These are phyloP conservation scores for Acrocera orbiculus DNA, from an alignment of 2,888 invertebrate species.

Conservation along the genomic window DNA sequence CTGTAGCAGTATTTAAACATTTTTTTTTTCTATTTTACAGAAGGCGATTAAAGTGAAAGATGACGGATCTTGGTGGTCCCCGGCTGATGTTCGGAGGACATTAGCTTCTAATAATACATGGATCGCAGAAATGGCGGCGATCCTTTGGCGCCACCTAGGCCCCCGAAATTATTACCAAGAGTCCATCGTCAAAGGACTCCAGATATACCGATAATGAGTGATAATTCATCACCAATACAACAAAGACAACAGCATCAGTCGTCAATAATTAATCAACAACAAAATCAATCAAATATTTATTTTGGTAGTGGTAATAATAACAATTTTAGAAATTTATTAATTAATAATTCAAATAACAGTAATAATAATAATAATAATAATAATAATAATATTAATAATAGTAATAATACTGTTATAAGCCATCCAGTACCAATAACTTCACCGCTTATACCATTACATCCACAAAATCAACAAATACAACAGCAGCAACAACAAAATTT, in stretches of 20 bases:
- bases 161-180: conserved; percentile 55
- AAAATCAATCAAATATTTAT: conserved; percentile 17
- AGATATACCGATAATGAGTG: conserved; percentile 38
- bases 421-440: conserved; percentile 15
- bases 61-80: too few relatives aligned
- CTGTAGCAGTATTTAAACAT: too few relatives aligned
- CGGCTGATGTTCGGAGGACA: conserved; percentile 36
- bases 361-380: conserved; percentile 6
- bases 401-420: conserved; percentile 14
- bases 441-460: conserved; percentile 20
- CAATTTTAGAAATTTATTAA: conserved; percentile 9
- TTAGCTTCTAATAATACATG: conserved; percentile 35
- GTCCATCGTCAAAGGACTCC: conserved; percentile 41
- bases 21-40: too few relatives aligned
- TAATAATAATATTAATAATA: conserved; percentile 13
- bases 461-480: conserved; percentile 9
- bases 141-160: conserved; percentile 57
- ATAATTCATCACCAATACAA: conserved; percentile 18
- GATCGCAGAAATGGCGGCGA: conserved; percentile 58
- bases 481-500: conserved; percentile 11
- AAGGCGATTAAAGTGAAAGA: too few relatives aligned
- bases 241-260: conserved; percentile 11
- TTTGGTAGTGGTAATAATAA: conserved; percentile 14
- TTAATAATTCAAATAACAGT: conserved; percentile 12
- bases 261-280: conserved; percentile 13